These are phyloP conservation scores for Spea hammondii DNA, from an alignment of 2,797 vertebrate genomes.

Conservation along the genomic window DNA sequence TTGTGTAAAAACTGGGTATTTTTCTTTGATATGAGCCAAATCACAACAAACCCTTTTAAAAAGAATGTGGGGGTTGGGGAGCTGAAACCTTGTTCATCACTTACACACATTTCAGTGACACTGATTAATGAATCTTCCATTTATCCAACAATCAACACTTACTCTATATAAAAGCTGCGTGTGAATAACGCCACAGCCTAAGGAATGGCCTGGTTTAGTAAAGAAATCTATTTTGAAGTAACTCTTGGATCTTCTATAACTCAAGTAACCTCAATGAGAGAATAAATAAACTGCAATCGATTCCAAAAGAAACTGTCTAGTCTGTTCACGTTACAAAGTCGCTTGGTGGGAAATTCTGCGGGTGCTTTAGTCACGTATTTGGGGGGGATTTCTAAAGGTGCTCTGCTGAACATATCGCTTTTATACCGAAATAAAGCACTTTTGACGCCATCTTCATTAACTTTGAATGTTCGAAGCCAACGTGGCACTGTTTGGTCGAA, in stretches of 20 bases:
- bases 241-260: not conserved
- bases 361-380: not conserved
- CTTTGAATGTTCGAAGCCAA: too few species aligned
- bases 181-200: slow-evolving; percentile 1
- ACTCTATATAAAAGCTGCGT: not conserved
- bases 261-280: not conserved
- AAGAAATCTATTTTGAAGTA: not conserved
- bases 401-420: too few species aligned
- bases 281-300: not conserved
- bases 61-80: not conserved
- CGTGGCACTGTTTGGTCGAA: too few species aligned
- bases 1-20: not conserved
- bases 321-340: not conserved
- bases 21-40: not conserved
- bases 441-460: too few species aligned
- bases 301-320: not conserved
- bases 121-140: slow-evolving; percentile 30
- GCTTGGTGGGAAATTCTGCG: not conserved
- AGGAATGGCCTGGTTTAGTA: not conserved
- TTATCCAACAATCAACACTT: slow-evolving; percentile 15
- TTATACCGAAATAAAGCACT: too few species aligned
- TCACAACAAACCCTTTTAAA: slow-evolving; percentile 1
- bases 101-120: slow-evolving; percentile 17
- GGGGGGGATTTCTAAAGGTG: too few species aligned
- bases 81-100: slow-evolving; percentile 6